phyloP scores from a whole-genome alignment of 1,140 invertebrate species.

The Druon quercuslanigerum region DNA sequence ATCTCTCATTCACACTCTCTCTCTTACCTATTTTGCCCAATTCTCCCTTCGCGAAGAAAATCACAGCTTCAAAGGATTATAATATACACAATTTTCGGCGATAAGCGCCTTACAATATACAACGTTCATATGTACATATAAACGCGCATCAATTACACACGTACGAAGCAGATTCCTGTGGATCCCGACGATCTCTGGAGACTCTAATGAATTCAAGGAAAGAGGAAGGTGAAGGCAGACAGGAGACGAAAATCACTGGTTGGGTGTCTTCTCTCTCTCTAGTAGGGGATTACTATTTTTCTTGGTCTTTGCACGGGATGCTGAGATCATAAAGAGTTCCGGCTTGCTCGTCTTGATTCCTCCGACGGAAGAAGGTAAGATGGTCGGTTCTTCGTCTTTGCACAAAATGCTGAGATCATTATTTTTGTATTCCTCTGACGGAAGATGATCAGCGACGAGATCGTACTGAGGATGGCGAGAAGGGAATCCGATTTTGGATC shows the following conservation, averaged over 20 bases:
- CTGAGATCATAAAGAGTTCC: slow-evolving; percentile 31
- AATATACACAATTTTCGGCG: slow-evolving; percentile 59
- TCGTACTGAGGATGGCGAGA: slow-evolving; percentile 30
- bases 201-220: neutral
- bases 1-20: slow-evolving; percentile 34
- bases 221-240: slow-evolving; percentile 11
- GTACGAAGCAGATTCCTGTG: slow-evolving; percentile 43
- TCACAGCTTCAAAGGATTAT: slow-evolving; percentile 62
- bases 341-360: slow-evolving; percentile 1
- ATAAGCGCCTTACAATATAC: slow-evolving; percentile 53
- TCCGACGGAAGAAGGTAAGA: neutral
- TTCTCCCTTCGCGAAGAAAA: slow-evolving; percentile 48
- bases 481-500: slow-evolving; percentile 15
- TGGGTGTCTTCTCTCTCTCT: slow-evolving; percentile 17
- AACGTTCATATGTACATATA: slow-evolving; percentile 59
- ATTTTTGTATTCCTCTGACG: no score
- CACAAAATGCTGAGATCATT: no score
- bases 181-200: slow-evolving; percentile 19
- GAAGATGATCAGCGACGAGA: slow-evolving; percentile 11
- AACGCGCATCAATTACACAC: slow-evolving; percentile 51
- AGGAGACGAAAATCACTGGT: slow-evolving; percentile 8
- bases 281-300: neutral
- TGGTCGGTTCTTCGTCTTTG: no score
- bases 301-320: slow-evolving; percentile 20
- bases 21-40: slow-evolving; percentile 25